Base-by-base conservation (phyloP, 2,888 invertebrate genomes). In the Hedya salicella region DNA sequence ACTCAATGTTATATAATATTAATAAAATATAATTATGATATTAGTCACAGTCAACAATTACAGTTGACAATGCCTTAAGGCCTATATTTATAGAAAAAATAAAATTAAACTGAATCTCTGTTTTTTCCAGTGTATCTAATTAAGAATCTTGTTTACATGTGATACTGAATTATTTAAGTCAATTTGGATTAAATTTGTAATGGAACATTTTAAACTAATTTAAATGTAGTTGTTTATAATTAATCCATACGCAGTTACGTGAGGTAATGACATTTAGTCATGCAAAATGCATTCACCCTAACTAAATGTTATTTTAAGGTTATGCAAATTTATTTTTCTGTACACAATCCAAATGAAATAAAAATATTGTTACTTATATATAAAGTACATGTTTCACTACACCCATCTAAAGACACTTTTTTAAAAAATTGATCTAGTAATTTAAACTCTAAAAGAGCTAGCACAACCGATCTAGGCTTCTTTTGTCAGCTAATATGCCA, bases 321-420 rank as follows among this genome's bases (percentile, higher is more conserved):
- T n/a, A 54, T 73, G 70, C 73, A 77, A 70, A 71, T 75, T 73
- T 73, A 78, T 78, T 77, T 79, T 79, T 80, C 73, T 66, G 76
- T 76, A 77, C 68, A 72, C 71, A 64, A 75, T 78, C 75, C 72
- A 71, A 63, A 78, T 75, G 40, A 21, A 62, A 62, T 67, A 78
- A 77, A 80, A 82, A 80, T 79, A 72, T 81, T 86, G 84, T 86
- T 86, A n/a, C n/a, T n/a, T n/a, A 85, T 77, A 78, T 52, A 71
- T 61, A 21, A 39, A 9, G n/a, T 3, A 40, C 40, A 11, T 9
- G 21, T 62, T 67, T 62, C 5, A n/a, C 49, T 50, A 9, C 21
- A 0, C n/a, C 42, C 21, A 36, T 2, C 4, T 17, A 32, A 25
- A 16, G n/a, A n/a, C n/a, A n/a, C n/a, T n/a, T 25, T 25, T 25